These are phyloP conservation scores for Drosophila mettleri DNA, from an alignment of 2,888 invertebrate species.

Conservation along the genomic window DNA sequence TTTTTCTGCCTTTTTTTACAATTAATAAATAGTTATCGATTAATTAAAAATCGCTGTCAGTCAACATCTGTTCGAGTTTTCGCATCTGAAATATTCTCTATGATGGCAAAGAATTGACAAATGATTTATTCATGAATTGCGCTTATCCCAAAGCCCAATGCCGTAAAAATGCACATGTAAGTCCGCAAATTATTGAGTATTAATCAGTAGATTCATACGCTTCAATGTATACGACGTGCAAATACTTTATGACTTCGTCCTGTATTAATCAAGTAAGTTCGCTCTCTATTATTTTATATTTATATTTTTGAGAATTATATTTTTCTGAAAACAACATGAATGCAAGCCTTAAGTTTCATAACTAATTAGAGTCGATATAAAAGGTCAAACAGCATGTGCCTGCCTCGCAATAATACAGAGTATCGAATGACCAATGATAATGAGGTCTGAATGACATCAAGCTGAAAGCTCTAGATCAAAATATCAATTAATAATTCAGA, in stretches of 20 bases:
- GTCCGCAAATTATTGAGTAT: constrained; percentile 48
- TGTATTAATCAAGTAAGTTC: background rate
- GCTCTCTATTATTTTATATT: no score
- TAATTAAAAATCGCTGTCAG: constrained; percentile 66
- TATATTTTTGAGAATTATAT: no score
- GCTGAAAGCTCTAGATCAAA: constrained; percentile 14
- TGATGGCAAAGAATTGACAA: constrained; percentile 20
- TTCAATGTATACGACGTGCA: background rate
- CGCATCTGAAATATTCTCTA: constrained; percentile 32
- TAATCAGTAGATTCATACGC: constrained; percentile 14
- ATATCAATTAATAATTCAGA: constrained; percentile 49
- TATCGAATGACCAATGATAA: constrained; percentile 24
- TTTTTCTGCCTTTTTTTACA: constrained; percentile 18
- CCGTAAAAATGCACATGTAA: constrained; percentile 37
- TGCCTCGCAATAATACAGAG: background rate
- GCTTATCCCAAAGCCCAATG: constrained; percentile 45
- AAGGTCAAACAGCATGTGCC: no score
- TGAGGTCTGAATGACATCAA: constrained; percentile 46
- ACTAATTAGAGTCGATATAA: background rate
- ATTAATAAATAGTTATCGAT: constrained; percentile 61
- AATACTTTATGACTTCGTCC: background rate
- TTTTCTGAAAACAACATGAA: background rate
- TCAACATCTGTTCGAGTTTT: constrained; percentile 30
- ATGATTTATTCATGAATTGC: constrained; percentile 68
- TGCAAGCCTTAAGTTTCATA: background rate